A percentile compares a stretch with the other conserved stretches of the same genome.
These are phyloP conservation scores for Myiotriccus ornatus DNA, from an alignment of 2,797 vertebrate species.

Conservation along the genomic window DNA sequence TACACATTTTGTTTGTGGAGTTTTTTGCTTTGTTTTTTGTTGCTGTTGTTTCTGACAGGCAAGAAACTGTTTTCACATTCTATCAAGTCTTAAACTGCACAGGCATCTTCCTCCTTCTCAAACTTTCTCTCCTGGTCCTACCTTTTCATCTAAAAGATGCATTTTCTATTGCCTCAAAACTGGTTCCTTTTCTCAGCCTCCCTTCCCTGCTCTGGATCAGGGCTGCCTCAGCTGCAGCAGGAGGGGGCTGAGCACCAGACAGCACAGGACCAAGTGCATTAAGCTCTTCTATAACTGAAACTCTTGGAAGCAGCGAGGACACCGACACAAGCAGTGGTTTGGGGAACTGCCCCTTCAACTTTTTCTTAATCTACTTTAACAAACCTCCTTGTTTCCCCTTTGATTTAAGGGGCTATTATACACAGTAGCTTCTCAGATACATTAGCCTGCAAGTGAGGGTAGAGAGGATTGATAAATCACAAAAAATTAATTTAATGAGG, in stretches of 20 bases:
- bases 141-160: not conserved
- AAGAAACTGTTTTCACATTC: not conserved
- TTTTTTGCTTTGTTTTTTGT: not conserved
- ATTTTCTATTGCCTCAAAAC: not conserved
- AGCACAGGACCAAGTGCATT: fast-evolving
- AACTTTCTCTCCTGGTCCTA: not conserved
- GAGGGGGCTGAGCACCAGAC: fast-evolving
- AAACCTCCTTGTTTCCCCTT: not conserved
- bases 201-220: fast-evolving
- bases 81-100: not conserved
- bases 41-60: not conserved
- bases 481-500: conserved; percentile 10
- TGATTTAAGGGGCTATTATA: conserved; percentile 45
- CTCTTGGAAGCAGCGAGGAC: not conserved
- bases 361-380: not conserved
- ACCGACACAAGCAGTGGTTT: not conserved
- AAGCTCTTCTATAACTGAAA: fast-evolving
- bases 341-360: not conserved
- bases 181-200: not conserved
- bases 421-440: conserved; percentile 4
- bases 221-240: not conserved
- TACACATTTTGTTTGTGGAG: not conserved
- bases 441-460: not conserved
- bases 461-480: conserved; percentile 55
- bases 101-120: not conserved